A percentile compares a stretch with the other conserved stretches of the same genome.
These are phyloP conservation scores for Malurus cyaneus DNA, from an alignment of 2,113 vertebrate species.

Conservation along the genomic window DNA sequence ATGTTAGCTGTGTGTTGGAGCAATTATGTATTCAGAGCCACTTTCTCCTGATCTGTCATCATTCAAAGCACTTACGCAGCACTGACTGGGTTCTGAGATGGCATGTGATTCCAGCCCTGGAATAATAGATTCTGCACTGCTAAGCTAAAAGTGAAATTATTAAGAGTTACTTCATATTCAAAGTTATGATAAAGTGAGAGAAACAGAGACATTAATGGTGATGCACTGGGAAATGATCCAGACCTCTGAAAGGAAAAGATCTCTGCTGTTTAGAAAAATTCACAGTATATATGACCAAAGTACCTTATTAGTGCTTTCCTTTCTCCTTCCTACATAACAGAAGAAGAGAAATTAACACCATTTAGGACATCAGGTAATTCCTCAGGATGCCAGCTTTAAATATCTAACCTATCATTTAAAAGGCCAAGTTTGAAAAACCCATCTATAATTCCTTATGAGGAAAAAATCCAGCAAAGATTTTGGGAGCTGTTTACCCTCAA, in stretches of 20 bases:
- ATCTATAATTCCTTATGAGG: not conserved
- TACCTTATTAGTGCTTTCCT: not conserved
- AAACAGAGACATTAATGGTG: constrained; percentile 44
- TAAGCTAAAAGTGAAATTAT: constrained; percentile 67
- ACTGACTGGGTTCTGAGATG: constrained; percentile 12
- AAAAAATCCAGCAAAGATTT: not conserved
- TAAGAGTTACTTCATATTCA: constrained; percentile 60
- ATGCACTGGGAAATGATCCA: constrained; percentile 28
- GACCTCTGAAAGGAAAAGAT: not conserved
- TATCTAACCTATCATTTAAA: not conserved
- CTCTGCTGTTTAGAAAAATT: constrained; percentile 32
- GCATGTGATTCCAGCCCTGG: constrained; percentile 4
- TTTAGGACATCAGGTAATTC: not conserved
- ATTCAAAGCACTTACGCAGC: constrained; percentile 46
- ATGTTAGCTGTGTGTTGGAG: constrained; percentile 31
- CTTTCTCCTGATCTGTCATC: constrained; percentile 67
- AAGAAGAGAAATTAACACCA: not conserved
- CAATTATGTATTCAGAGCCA: constrained; percentile 61
- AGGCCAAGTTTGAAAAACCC: not conserved
- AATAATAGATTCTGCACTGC: constrained; percentile 62
- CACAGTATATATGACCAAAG: not conserved
- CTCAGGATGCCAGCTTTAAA: not conserved
- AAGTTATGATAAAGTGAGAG: constrained; percentile 57
- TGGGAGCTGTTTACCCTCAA: not conserved
- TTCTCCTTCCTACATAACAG: not conserved